Base-by-base conservation (phyloP, 2,888 invertebrate species). In the Cephus runcator region DNA sequence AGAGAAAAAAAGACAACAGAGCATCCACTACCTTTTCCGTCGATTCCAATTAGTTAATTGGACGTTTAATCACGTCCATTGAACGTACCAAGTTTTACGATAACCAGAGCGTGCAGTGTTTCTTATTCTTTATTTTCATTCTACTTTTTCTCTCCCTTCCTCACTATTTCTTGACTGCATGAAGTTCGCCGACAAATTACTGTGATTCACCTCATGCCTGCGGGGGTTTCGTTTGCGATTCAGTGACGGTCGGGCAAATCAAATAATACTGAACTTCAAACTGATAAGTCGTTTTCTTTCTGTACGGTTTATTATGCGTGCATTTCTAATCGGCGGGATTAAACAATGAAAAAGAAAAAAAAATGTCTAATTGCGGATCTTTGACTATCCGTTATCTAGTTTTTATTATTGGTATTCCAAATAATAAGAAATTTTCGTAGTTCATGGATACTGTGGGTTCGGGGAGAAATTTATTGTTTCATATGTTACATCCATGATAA, bases 81-180 rank as follows among this genome's bases (percentile, higher is more conserved):
- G 78, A 83, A 83, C 81, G 83, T 81, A 84, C 80, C 81, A 80
- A 81, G 82, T 82, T 79, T 74, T 82, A 76, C 78, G 79, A 79
- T 75, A 84, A 85, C 81, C 84, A 85, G 85, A 85, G 85, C 85
- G 75, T 81, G 76, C 73, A 76, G 76, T 30, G 69, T 75, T 76
- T 79, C 23, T 56, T 56, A 73, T 78, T 73, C 77, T 73, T 76
- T 69, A 75, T 75, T 79, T 79, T 34, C 71, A 31, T 30, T 31
- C 69, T 73, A 78, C 75, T 68, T 56, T 23, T 77, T 77, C 71
- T 75, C 56, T 75, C 56, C 68, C 74, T 75, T 31, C 75, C 71
- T 34, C 40, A 15, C 56, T 23, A 9, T 56, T 56, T 56, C 56
- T 23, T 56, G 23, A 34, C 34, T 75, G 34, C 68, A 69, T 56